These are phyloP conservation scores for Sorex fumeus DNA, from an alignment of 2,113 vertebrate genomes.

Conservation along the genomic window DNA sequence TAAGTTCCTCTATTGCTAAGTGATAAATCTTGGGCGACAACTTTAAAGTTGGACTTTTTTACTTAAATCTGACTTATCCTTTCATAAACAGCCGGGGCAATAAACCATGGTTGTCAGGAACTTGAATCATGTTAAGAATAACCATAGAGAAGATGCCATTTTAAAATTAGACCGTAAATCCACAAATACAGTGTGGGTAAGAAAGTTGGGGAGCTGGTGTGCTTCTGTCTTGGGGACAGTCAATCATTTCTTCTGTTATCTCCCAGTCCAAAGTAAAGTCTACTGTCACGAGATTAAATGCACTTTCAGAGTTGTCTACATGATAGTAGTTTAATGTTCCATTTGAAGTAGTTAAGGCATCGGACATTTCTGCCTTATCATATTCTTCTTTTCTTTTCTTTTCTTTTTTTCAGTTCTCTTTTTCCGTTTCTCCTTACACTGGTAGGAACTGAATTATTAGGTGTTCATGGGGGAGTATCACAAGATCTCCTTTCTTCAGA, in stretches of 20 bases:
- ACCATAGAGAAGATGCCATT: constrained; percentile 52
- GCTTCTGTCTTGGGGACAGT: neutral
- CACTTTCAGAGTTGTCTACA: constrained; percentile 32
- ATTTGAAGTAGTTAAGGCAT: constrained; percentile 55
- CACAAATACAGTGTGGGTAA: constrained; percentile 42
- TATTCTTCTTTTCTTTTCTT: neutral
- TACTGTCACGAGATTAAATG: constrained; percentile 38
- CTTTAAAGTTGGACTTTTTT: constrained; percentile 65
- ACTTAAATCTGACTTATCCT: constrained; percentile 71
- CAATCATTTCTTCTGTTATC: constrained; percentile 67
- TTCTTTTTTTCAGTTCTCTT: constrained; percentile 57
- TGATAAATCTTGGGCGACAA: constrained; percentile 63
- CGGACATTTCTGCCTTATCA: constrained; percentile 73
- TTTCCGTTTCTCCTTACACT: constrained; percentile 71
- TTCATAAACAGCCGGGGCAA: constrained; percentile 43
- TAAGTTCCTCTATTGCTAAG: constrained; percentile 6
- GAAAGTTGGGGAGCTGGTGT: constrained; percentile 8
- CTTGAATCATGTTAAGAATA: constrained; percentile 59
- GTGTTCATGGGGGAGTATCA: constrained; percentile 70
- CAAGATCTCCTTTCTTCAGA: constrained; percentile 73
- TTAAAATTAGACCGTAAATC: constrained; percentile 71
- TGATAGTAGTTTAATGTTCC: constrained; percentile 62
- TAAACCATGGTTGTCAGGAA: constrained; percentile 61
- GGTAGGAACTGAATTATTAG: constrained; percentile 75
- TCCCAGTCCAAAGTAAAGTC: constrained; percentile 61